Evolutionary conservation across 2,113 vertebrate species (phyloP).

Genomic region (Gobius niger): DNA sequence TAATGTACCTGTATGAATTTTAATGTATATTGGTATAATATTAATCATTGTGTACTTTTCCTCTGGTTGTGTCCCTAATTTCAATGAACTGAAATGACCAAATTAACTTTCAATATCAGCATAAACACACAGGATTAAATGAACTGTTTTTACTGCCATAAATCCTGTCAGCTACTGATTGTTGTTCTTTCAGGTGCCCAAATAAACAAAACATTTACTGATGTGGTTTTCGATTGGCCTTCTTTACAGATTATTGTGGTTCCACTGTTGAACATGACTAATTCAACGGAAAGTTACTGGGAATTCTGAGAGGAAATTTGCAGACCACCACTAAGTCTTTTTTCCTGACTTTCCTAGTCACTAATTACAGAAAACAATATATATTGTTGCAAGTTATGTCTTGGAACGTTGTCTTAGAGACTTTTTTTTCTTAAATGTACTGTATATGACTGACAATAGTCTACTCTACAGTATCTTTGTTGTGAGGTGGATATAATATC

Average conservation of each 20-base stretch:
- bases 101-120: conserved; percentile 14
- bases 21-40: conserved; percentile 23
- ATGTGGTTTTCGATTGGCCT: background rate
- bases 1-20: conserved; percentile 32
- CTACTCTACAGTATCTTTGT: no score
- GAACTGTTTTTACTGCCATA: conserved; percentile 30
- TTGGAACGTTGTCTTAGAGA: no score
- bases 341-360: no score
- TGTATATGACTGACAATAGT: no score
- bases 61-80: background rate
- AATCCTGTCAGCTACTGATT: conserved; percentile 10
- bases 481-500: no score
- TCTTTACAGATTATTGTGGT: background rate
- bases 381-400: no score
- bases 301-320: no score
- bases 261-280: background rate
- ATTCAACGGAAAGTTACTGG: no score
- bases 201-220: conserved; percentile 38
- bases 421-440: no score
- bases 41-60: conserved; percentile 26
- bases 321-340: no score
- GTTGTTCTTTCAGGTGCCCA: conserved; percentile 17
- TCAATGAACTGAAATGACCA: conserved; percentile 12
- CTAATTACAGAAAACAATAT: no score
- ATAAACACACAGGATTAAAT: conserved; percentile 22